Base-by-base conservation (phyloP, 2,797 vertebrate species). In the Sebastolobus alascanus region DNA sequence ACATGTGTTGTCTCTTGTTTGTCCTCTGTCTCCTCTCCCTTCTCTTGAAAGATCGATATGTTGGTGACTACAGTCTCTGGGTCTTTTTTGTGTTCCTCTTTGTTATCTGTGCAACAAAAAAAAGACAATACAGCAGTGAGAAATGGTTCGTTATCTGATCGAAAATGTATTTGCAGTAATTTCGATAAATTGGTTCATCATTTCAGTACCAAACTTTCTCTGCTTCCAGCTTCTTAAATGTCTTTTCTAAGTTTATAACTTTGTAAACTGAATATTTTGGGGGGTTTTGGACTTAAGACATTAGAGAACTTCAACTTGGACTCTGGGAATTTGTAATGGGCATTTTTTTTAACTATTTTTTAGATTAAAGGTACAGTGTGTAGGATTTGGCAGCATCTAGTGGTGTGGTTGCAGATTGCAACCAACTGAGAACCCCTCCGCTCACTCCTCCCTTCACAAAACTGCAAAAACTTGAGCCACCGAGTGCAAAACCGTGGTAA, bases 81-180 rank as follows among this genome's bases (percentile, higher is more conserved):
- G 5, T 43, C 29, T 12, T 65, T 52, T 8, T 7, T 68, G 16
- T 40, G 11, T 31, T 82, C 60, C 66, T 40, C 16, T 11, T 79
- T n/a, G 0, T 70, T 14, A 31, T 64, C 92, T 92, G 77, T 75
- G 8, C 33, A 64, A 63, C 3, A 59, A 59, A 84, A 64, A 25
- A 68, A 14, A 9, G 50, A 40, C 38, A 38, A n/a, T 2, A 2
- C 61, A 75, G 11, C 16, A 56, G 35, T 11, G 20, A 20, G 20
- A 68, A 25, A 16, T 4, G 37, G 2, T 75, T 20, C 2, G 9
- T 29, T 55, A 54, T 13, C 1, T 46, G 4, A 20, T 2, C 35
- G 40, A 27, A 6, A 40, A 43, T 10, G 8, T 14, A 35, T 58
- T 22, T 1, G 31, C 5, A 65, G 10, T 38, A 7, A 10, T 25